phyloP scores from a whole-genome alignment of 2,797 vertebrate species.

The Vireo griseus region DNA sequence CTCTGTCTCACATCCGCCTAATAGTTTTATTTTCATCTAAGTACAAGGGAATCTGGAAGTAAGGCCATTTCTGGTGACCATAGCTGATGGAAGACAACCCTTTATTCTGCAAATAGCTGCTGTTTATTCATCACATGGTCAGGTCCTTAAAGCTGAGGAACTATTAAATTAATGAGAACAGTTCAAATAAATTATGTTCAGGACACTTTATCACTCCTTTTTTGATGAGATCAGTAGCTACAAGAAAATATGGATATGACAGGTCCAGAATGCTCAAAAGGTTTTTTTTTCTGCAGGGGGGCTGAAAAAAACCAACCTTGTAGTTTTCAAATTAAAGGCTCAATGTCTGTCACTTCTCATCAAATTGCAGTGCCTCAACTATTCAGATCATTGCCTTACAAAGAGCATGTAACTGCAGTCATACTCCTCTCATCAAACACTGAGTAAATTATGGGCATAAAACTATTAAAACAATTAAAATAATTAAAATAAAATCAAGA shows the following conservation, averaged over 20 bases:
- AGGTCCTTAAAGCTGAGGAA: conserved; percentile 2
- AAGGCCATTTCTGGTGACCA: conserved; percentile 11
- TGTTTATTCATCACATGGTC: not conserved
- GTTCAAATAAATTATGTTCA: not conserved
- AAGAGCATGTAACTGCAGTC: not conserved
- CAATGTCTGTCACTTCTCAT: not conserved
- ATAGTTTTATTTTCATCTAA: conserved; percentile 53
- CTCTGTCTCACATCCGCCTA: conserved; percentile 33
- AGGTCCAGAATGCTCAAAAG: not conserved
- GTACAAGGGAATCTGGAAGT: not conserved
- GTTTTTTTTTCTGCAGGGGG: not conserved
- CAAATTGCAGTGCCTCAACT: not conserved
- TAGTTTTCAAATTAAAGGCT: not conserved
- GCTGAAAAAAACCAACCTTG: not conserved
- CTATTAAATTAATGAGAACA: conserved; percentile 21
- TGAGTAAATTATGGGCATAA: conserved; percentile 23
- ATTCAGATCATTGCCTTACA: conserved; percentile 1
- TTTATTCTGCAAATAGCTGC: conserved; percentile 33
- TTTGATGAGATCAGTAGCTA: not conserved
- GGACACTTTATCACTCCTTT: not conserved
- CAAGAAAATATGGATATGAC: not conserved
- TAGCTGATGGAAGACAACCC: conserved; percentile 13
- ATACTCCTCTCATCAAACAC: not conserved
- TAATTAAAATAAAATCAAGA: conserved; percentile 9
- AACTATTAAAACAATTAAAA: conserved; percentile 12